Evolutionary conservation across 2,888 invertebrate genomes (phyloP), one percentile per base, ranked within the genome.

Genomic region (Troides aeacus): DNA sequence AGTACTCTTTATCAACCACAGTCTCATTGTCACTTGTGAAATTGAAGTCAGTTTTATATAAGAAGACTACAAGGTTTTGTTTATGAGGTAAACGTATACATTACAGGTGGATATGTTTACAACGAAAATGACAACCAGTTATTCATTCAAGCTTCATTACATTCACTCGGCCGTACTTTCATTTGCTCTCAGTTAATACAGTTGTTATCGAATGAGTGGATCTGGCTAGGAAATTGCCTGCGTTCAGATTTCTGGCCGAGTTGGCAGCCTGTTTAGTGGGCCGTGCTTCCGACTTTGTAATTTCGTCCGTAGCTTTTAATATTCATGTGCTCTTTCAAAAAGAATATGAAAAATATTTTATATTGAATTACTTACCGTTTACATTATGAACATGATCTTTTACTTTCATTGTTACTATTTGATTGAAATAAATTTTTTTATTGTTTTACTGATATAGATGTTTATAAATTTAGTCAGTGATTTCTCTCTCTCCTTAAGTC

Each of bases 161-260:
- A 80, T 84, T 84, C 81, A 77, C 77, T 85, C 84, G 78, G 81
- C 82, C 81, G 81, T 84, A 83, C 81, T 76, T 77, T 85, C 84
- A 78, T 81, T 82, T 81, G 77, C 79, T 80, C 69, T 69, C 68
- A 69, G 74, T 79, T 77, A 74, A 74, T 79, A 77, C 74, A 73
- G 74, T 73, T 78, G 77, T 75, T 85, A 89, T 87, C 88, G 74
- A 67, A 71, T 53, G 75, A 77, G 79, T 81, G 77, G 81, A 88
- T 89, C 86, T 87, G 73, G 83, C 83, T 84, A 84, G 90, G 89
- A 90, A 89, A 89, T 89, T 88, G 87, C 78, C 80, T 84, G 80
- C 84, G 81, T 84, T 86, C 84, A 82, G 81, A 77, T 82, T 87
- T 85, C 70, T 71, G 67, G 67, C 64, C 61, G 67, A 64, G 57